A percentile compares a stretch with the other conserved stretches of the same genome.
Conservation (phyloP, 2,888 invertebrate species). For the Thymelicus sylvestris region DNA sequence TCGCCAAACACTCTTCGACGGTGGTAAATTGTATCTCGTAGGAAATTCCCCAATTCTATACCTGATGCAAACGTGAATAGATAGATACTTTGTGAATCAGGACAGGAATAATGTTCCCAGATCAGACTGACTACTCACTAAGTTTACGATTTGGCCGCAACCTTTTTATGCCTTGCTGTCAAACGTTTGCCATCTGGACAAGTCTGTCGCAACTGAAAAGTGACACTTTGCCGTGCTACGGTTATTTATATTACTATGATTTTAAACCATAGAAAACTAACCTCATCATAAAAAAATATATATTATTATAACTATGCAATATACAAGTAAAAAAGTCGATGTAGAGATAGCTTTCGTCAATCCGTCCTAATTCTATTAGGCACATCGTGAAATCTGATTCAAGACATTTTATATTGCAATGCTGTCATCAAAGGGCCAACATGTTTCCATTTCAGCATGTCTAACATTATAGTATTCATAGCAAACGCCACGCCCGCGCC, state of each 20-base stretch:
- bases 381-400: too few relatives aligned
- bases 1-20: background rate
- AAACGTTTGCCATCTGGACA: background rate
- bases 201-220: background rate
- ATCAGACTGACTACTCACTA: background rate
- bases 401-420: background rate
- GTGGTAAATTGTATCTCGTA: background rate
- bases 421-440: background rate
- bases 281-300: too few relatives aligned
- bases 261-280: too few relatives aligned
- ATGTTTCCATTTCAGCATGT: background rate
- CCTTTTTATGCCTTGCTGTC: background rate
- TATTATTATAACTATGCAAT: too few relatives aligned
- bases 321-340: too few relatives aligned
- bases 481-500: constrained; percentile 7
- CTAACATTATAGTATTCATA: constrained; percentile 1
- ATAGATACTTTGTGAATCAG: constrained; percentile 20
- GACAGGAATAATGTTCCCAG: constrained; percentile 9
- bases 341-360: too few relatives aligned
- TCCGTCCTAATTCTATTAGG: too few relatives aligned
- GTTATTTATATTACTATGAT: too few relatives aligned
- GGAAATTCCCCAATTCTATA: constrained; percentile 22
- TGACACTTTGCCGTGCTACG: too few relatives aligned
- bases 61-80: constrained; percentile 22
- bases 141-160: background rate